These are phyloP conservation scores for Phrynosoma blainvillii DNA, from an alignment of 2,113 vertebrate genomes.

Conservation along the genomic window DNA sequence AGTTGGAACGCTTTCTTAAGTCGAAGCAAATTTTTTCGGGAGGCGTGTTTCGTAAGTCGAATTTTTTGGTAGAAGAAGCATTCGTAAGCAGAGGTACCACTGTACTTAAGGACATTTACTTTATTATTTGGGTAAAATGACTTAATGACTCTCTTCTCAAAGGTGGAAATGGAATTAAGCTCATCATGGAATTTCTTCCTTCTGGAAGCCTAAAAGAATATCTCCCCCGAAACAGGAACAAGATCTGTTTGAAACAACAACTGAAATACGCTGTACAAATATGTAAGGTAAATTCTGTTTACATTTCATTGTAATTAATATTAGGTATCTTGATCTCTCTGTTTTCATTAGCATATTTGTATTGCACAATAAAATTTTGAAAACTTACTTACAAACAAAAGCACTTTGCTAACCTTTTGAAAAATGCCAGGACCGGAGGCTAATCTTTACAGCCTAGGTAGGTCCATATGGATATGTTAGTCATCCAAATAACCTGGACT, in stretches of 20 bases:
- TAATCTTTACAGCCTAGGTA: background rate
- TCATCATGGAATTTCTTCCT: slow-evolving; percentile 98
- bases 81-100: no score
- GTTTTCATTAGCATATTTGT: background rate
- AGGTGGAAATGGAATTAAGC: slow-evolving; percentile 93
- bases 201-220: slow-evolving; percentile 97
- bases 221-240: slow-evolving; percentile 87
- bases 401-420: background rate
- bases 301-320: background rate
- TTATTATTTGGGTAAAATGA: background rate
- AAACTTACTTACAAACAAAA: background rate
- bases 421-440: no score
- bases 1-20: no score
- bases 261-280: slow-evolving; percentile 92
- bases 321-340: background rate
- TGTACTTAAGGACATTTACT: background rate
- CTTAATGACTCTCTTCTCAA: background rate
- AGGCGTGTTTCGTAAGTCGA: no score
- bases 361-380: background rate
- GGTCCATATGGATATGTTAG: background rate
- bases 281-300: slow-evolving; percentile 81
- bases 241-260: slow-evolving; percentile 85
- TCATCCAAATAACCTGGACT: background rate
- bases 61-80: no score
- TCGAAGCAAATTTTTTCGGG: no score